A percentile compares a stretch with the other conserved stretches of the same genome.
These are phyloP conservation scores for Poeciliopsis infans DNA, from an alignment of 2,797 vertebrate species.

Conservation along the genomic window DNA sequence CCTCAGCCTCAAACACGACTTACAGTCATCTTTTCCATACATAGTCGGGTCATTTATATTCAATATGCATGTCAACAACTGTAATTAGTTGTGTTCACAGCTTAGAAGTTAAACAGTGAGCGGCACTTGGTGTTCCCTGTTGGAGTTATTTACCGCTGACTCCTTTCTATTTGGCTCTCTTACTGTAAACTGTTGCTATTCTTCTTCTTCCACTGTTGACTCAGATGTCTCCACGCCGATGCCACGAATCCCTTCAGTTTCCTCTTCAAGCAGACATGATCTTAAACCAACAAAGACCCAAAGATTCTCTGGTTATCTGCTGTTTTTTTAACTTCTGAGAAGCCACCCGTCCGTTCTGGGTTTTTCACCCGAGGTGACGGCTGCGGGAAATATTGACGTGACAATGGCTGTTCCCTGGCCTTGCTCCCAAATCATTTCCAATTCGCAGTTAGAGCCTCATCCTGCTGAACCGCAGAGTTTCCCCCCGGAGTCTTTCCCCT, in stretches of 20 bases:
- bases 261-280: background rate
- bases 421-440: constrained; percentile 55
- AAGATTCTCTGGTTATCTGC: background rate
- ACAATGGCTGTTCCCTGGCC: constrained; percentile 53
- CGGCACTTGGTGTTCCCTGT: background rate
- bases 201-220: background rate
- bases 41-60: background rate
- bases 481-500: constrained; percentile 26
- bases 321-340: background rate
- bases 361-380: constrained; percentile 36
- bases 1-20: background rate
- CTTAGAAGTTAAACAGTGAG: background rate
- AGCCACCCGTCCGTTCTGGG: background rate
- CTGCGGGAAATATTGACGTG: constrained; percentile 52
- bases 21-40: background rate
- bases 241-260: background rate
- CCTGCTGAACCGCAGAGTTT: constrained; percentile 30
- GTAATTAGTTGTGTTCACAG: background rate
- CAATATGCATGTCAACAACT: background rate
- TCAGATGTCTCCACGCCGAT: constrained; percentile 26
- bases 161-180: background rate
- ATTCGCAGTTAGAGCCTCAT: constrained; percentile 40
- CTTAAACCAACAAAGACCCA: background rate
- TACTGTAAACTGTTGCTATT: constrained; percentile 8
- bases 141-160: background rate